Evolutionary conservation across 2,888 invertebrate genomes (phyloP).

Genomic region (Pseudococcus longispinus): DNA sequence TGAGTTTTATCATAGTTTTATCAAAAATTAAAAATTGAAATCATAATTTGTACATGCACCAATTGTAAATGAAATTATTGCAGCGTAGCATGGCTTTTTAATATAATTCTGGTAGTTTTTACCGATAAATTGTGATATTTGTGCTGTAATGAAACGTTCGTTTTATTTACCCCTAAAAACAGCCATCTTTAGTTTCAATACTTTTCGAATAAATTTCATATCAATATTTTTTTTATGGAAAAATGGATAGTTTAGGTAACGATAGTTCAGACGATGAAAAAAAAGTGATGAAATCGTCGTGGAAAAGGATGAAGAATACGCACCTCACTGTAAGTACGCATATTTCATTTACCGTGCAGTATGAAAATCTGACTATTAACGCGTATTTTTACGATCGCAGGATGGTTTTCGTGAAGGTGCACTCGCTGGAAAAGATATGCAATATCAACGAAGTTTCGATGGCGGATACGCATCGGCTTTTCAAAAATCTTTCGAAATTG

Average conservation of each 20-base stretch:
- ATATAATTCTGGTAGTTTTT: neutral
- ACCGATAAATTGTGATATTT: neutral
- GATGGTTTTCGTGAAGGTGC: slow-evolving; percentile 52
- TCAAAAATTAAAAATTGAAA: too few relatives aligned
- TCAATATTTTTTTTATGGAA: neutral
- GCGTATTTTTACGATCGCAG: neutral
- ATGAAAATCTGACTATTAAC: neutral
- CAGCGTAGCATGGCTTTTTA: neutral
- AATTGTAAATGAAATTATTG: too few relatives aligned
- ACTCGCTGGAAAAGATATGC: slow-evolving; percentile 45
- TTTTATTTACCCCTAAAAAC: neutral
- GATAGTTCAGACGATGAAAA: slow-evolving; percentile 44
- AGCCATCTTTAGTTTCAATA: neutral
- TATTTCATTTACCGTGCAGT: neutral
- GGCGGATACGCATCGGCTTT: slow-evolving; percentile 5
- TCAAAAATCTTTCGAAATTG: slow-evolving; percentile 9
- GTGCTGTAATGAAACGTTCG: neutral
- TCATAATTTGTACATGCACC: too few relatives aligned
- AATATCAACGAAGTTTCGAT: slow-evolving; percentile 47
- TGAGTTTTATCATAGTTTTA: too few relatives aligned
- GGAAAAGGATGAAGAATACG: slow-evolving; percentile 16
- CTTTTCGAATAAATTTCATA: neutral
- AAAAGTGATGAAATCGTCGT: neutral
- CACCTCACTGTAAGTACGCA: slow-evolving; percentile 12
- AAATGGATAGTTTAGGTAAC: neutral